Evolutionary conservation across 1,140 invertebrate genomes (phyloP).

Genomic region (Meloidogyne hapla): DNA sequence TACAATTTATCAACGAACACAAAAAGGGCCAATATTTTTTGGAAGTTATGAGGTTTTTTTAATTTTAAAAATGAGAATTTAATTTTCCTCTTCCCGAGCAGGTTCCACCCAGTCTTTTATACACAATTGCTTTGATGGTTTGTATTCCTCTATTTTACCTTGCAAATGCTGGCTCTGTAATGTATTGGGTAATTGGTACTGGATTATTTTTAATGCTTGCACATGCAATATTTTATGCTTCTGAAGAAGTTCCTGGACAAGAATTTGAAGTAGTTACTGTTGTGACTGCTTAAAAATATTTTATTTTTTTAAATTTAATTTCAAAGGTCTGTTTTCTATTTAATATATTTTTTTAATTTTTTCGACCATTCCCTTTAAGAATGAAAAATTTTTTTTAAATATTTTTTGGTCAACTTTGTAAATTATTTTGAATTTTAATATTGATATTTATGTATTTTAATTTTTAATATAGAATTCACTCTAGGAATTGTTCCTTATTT

Average conservation of each 20-base stretch:
- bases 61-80: not conserved
- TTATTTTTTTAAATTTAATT: too few relatives aligned
- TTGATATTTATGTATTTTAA: too few relatives aligned
- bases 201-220: conserved; percentile 43
- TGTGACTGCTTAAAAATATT: conserved; percentile 18
- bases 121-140: conserved; percentile 46
- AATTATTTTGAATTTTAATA: too few relatives aligned
- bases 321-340: not conserved
- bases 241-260: conserved; percentile 45
- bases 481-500: too few relatives aligned
- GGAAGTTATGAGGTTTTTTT: conserved; percentile 38
- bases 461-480: too few relatives aligned
- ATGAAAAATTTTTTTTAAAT: not conserved
- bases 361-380: not conserved
- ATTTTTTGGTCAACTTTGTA: not conserved
- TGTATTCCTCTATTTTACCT: conserved; percentile 45
- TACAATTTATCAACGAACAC: conserved; percentile 41
- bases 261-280: conserved; percentile 49
- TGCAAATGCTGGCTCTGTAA: conserved; percentile 45
- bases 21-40: conserved; percentile 44
- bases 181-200: conserved; percentile 49
- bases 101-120: conserved; percentile 42
- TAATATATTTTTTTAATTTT: not conserved
- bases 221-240: conserved; percentile 43
- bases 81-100: conserved; percentile 6